Evolutionary conservation across 2,888 invertebrate species (phyloP).

Genomic region (Acleris holmiana): DNA sequence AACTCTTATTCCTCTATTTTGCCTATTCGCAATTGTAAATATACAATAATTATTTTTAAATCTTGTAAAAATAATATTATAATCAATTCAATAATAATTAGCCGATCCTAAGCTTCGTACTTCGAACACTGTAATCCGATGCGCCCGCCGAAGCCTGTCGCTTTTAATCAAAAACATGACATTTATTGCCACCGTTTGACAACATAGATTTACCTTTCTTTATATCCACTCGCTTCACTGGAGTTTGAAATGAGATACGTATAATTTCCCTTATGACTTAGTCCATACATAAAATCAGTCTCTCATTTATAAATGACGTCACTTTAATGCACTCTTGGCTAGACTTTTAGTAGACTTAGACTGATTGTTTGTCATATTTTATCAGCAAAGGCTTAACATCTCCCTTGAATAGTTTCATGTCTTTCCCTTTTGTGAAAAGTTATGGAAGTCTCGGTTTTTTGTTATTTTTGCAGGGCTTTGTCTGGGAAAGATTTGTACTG

Average conservation of each 20-base stretch:
- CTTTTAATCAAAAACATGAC: constrained; percentile 35
- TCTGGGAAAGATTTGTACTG: background rate
- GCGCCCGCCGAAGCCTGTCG: constrained; percentile 29
- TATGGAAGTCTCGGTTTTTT: background rate
- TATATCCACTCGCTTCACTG: constrained; percentile 43
- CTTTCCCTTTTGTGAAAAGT: background rate
- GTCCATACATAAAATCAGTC: constrained; percentile 19
- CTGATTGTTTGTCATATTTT: background rate
- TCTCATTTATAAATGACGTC: background rate
- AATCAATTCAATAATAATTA: too few species aligned
- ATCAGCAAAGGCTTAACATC: background rate
- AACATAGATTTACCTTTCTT: constrained; percentile 56
- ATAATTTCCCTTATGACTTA: constrained; percentile 17
- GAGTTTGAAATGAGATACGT: constrained; percentile 22
- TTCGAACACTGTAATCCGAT: background rate
- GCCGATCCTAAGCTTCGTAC: too few species aligned
- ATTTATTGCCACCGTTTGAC: constrained; percentile 49
- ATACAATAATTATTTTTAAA: too few species aligned
- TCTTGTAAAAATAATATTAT: too few species aligned
- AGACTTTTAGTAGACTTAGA: background rate
- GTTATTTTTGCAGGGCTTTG: background rate
- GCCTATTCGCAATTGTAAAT: too few species aligned
- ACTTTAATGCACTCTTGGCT: constrained; percentile 12
- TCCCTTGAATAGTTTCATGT: background rate
- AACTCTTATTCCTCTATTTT: too few species aligned